phyloP scores from a whole-genome alignment of 2,113 vertebrate genomes.

The Atherinomorus stipes region DNA sequence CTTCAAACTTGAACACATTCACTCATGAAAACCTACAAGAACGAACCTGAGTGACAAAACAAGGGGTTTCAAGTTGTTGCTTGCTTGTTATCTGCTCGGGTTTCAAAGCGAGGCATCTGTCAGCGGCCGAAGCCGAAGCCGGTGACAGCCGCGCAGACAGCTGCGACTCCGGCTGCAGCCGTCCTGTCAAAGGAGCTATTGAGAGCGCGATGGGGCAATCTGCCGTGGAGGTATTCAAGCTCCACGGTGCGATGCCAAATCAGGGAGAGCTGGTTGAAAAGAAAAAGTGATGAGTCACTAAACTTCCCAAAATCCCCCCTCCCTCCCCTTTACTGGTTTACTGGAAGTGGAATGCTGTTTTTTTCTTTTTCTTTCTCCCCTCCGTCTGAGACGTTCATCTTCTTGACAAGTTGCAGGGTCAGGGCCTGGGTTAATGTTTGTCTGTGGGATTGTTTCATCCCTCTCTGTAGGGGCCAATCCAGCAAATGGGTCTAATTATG shows the following conservation, averaged over 20 bases:
- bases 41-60: slow-evolving; percentile 31
- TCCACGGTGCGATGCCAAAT: slow-evolving; percentile 18
- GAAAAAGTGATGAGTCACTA: slow-evolving; percentile 86
- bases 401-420: slow-evolving; percentile 77
- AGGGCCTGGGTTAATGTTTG: slow-evolving; percentile 74
- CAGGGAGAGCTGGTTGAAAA: slow-evolving; percentile 61
- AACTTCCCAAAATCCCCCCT: slow-evolving; percentile 84
- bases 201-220: slow-evolving; percentile 60
- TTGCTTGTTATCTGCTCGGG: slow-evolving; percentile 49
- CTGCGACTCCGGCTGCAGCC: slow-evolving; percentile 41
- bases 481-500: slow-evolving; percentile 65
- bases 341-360: slow-evolving; percentile 83
- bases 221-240: slow-evolving; percentile 63
- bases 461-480: slow-evolving; percentile 43
- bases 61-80: slow-evolving; percentile 48
- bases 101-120: slow-evolving; percentile 52
- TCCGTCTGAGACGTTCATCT: slow-evolving; percentile 65
- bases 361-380: slow-evolving; percentile 37
- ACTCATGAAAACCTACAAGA: slow-evolving; percentile 18
- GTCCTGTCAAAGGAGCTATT: slow-evolving; percentile 50
- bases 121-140: slow-evolving; percentile 6
- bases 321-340: slow-evolving; percentile 79
- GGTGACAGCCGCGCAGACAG: slow-evolving; percentile 61
- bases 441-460: slow-evolving; percentile 72
- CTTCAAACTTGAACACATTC: not conserved